These are phyloP conservation scores for Mola mola DNA, from an alignment of 2,113 vertebrate species.

Conservation along the genomic window DNA sequence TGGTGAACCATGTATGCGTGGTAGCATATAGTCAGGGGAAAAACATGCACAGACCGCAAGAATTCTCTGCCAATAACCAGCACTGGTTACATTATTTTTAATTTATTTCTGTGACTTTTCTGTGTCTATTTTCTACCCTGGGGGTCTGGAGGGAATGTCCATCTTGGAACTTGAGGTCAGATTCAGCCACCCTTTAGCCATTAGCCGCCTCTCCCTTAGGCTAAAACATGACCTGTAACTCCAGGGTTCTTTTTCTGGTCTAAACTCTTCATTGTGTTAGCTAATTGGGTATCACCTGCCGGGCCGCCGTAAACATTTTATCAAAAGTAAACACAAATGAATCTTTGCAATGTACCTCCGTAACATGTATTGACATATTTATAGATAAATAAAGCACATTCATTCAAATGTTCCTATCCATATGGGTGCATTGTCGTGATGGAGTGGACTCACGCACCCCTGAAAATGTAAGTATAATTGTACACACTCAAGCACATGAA, in stretches of 20 bases:
- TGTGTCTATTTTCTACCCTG: background rate
- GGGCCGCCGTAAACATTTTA: conserved; percentile 31
- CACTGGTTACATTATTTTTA: background rate
- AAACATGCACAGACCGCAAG: too few species aligned
- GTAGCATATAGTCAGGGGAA: background rate
- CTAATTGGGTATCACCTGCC: conserved; percentile 52
- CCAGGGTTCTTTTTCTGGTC: conserved; percentile 34
- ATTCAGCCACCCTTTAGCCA: too few species aligned
- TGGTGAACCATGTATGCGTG: too few species aligned
- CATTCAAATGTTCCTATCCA: background rate
- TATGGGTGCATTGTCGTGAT: background rate
- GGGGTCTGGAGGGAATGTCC: conserved; percentile 32
- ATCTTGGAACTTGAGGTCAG: conserved; percentile 41
- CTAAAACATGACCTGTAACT: conserved; percentile 58
- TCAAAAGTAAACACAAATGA: too few species aligned
- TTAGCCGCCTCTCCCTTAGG: conserved; percentile 47
- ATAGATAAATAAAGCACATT: too few species aligned
- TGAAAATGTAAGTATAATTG: too few species aligned
- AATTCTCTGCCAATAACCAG: too few species aligned
- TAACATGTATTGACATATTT: too few species aligned
- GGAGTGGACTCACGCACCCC: too few species aligned
- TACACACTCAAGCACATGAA: too few species aligned
- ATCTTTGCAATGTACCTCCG: too few species aligned
- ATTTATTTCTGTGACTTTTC: background rate
- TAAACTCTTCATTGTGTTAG: conserved; percentile 23